These are phyloP conservation scores for Epinephelus malabaricus DNA, from an alignment of 2,797 vertebrate genomes.

Conservation along the genomic window DNA sequence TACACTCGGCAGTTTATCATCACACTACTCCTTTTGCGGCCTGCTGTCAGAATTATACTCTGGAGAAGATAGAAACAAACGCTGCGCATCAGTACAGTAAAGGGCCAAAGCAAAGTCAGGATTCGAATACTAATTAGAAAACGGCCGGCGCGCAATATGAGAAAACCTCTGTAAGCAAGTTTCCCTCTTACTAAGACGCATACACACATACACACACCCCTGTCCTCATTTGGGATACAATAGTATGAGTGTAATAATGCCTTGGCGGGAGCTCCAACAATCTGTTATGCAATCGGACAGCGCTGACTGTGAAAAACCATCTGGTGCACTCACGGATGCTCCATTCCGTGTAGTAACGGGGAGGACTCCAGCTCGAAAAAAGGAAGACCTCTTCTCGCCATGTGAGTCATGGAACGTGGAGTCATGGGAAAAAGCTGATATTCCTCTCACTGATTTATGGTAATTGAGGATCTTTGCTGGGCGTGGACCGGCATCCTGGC, in stretches of 20 bases:
- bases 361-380: conserved; percentile 33
- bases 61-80: conserved; percentile 39
- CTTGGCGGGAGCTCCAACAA: conserved; percentile 51
- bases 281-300: conserved; percentile 77
- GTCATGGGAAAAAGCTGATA: conserved; percentile 67
- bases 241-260: conserved; percentile 64
- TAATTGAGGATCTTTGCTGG: conserved; percentile 40
- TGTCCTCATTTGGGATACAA: conserved; percentile 55
- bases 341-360: conserved; percentile 51
- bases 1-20: conserved; percentile 65
- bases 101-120: conserved; percentile 30
- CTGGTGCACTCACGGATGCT: conserved; percentile 63
- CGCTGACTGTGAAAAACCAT: conserved; percentile 70
- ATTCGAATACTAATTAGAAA: conserved; percentile 43
- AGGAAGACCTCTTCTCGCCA: conserved; percentile 46
- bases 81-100: conserved; percentile 14
- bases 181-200: conserved; percentile 16
- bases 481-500: conserved; percentile 20
- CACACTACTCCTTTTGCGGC: conserved; percentile 59
- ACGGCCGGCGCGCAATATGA: conserved; percentile 40
- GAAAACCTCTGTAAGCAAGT: conserved; percentile 44
- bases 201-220: conserved; percentile 28
- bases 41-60: conserved; percentile 43
- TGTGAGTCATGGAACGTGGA: conserved; percentile 67
- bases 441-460: conserved; percentile 52